A percentile compares a stretch with the other conserved stretches of the same genome.
Conservation (phyloP, 2,888 invertebrate species). For the Andrena dorsata region DNA sequence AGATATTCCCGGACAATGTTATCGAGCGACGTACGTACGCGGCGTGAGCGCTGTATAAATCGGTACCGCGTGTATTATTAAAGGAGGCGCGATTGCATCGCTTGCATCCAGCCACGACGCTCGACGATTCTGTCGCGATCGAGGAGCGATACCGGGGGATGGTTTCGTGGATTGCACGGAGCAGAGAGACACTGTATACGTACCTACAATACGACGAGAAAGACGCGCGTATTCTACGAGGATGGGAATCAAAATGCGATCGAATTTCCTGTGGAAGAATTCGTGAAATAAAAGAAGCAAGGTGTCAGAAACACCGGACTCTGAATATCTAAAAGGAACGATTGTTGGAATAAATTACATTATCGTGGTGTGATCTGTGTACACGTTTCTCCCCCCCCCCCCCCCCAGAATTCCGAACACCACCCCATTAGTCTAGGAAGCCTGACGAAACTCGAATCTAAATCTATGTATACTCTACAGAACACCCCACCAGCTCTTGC, state of each 20-base stretch:
- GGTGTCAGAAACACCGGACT: too few relatives aligned
- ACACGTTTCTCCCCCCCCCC: too few relatives aligned
- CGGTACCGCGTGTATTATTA: slow-evolving; percentile 52
- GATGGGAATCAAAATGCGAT: slow-evolving; percentile 13
- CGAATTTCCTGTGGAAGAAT: neutral
- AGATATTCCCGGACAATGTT: slow-evolving; percentile 56
- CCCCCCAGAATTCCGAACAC: too few relatives aligned
- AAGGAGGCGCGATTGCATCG: slow-evolving; percentile 42
- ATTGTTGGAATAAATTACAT: too few relatives aligned
- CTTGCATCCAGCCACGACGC: slow-evolving; percentile 12
- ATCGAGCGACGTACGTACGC: slow-evolving; percentile 36
- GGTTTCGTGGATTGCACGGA: slow-evolving; percentile 7
- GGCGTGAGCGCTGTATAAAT: slow-evolving; percentile 50
- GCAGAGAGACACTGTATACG: neutral
- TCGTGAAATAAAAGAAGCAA: neutral
- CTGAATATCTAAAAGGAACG: too few relatives aligned
- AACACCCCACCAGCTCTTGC: too few relatives aligned
- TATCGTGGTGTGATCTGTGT: too few relatives aligned
- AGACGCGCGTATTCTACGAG: neutral
- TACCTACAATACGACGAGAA: neutral
- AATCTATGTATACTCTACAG: too few relatives aligned
- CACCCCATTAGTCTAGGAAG: too few relatives aligned
- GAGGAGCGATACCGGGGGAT: neutral
- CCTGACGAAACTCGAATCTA: too few relatives aligned
- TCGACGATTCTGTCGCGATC: slow-evolving; percentile 5